Evolutionary conservation across 2,888 invertebrate species (phyloP).

Genomic region (Myathropa florea): DNA sequence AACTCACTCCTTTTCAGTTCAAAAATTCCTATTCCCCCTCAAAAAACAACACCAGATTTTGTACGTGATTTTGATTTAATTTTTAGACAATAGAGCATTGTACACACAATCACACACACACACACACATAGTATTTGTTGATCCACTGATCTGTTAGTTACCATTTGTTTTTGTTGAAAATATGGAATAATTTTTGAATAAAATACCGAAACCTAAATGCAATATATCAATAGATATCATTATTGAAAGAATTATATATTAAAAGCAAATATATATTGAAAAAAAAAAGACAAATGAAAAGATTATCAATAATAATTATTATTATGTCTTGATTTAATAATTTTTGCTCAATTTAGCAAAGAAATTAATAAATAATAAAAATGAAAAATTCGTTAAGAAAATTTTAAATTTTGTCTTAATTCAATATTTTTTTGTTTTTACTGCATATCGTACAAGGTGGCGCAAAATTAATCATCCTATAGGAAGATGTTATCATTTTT

Average conservation of each 20-base stretch:
- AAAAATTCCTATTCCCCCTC: not conserved
- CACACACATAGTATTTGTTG: not conserved
- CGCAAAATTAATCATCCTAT: too few species aligned
- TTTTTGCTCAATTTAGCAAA: constrained; percentile 80
- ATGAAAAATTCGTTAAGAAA: constrained; percentile 79
- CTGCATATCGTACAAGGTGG: too few species aligned
- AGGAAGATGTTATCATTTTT: too few species aligned
- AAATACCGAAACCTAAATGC: constrained; percentile 65
- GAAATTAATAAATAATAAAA: constrained; percentile 74
- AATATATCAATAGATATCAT: constrained; percentile 71
- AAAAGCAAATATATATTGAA: constrained; percentile 60
- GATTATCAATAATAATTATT: constrained; percentile 70
- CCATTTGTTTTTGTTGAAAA: not conserved
- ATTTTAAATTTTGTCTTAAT: constrained; percentile 57
- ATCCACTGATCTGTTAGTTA: not conserved
- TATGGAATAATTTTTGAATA: constrained; percentile 32
- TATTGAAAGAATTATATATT: constrained; percentile 63
- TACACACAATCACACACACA: constrained; percentile 9
- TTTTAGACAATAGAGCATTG: constrained; percentile 25
- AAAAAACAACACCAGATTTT: constrained; percentile 29
- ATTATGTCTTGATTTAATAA: constrained; percentile 75
- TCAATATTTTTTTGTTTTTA: not conserved
- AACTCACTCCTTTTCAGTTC: not conserved
- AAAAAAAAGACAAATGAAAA: constrained; percentile 43
- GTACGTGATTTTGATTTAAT: constrained; percentile 43